Conservation (phyloP, 2,888 invertebrate species). For the Stenolophus ochropezus region DNA sequence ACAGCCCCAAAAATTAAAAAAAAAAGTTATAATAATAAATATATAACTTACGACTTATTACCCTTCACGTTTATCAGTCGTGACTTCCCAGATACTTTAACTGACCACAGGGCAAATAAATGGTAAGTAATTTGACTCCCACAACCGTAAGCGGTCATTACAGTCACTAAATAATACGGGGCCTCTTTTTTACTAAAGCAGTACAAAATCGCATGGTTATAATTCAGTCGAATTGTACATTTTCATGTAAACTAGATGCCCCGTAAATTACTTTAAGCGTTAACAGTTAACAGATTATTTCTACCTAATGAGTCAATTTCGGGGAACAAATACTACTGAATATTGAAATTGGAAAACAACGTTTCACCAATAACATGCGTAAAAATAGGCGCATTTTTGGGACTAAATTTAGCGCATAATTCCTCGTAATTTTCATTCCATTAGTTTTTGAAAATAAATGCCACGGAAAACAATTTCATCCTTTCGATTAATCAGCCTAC, state of each 20-base stretch:
- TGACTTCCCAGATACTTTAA: no score
- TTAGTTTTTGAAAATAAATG: slow-evolving; percentile 14
- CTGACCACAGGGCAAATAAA: no score
- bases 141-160: no score
- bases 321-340: neutral
- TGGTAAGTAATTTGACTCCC: no score
- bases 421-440: slow-evolving; percentile 6
- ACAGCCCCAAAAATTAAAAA: no score
- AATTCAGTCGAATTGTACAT: no score
- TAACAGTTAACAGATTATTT: neutral
- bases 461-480: neutral
- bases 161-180: no score
- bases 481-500: neutral
- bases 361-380: neutral
- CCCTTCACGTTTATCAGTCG: no score
- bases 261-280: slow-evolving; percentile 14
- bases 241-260: neutral
- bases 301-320: slow-evolving; percentile 22
- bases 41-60: no score
- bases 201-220: no score
- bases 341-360: neutral
- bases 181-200: no score
- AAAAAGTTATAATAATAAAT: no score
- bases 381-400: slow-evolving; percentile 1
- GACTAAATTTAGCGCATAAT: slow-evolving; percentile 5